Evolutionary conservation across 2,888 invertebrate species (phyloP).

Genomic region (Cerastoderma edule): DNA sequence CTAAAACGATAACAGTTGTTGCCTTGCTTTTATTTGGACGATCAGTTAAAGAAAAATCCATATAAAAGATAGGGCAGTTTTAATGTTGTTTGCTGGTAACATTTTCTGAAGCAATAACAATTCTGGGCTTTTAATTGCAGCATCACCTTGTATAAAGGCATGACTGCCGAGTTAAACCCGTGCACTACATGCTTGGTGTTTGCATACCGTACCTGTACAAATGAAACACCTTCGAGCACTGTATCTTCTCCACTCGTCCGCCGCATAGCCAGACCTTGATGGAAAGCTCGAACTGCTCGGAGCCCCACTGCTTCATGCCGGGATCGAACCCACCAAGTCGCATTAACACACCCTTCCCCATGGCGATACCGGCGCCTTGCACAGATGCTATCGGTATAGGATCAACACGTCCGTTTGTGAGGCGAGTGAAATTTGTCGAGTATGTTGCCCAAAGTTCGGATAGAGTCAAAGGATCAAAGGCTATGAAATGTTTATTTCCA

Average conservation of each 20-base stretch:
- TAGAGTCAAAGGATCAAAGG: constrained; percentile 39
- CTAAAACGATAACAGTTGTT: too few species aligned
- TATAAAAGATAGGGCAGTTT: too few species aligned
- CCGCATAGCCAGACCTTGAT: constrained; percentile 64
- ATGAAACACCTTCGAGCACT: constrained; percentile 61
- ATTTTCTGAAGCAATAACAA: too few species aligned
- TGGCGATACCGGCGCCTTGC: constrained; percentile 56
- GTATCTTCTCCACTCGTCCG: constrained; percentile 57
- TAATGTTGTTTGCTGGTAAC: too few species aligned
- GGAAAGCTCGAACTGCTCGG: constrained; percentile 56
- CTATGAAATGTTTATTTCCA: constrained; percentile 6
- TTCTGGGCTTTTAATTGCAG: too few species aligned
- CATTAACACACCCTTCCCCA: constrained; percentile 53
- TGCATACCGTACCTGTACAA: constrained; percentile 50
- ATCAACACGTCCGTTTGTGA: constrained; percentile 37
- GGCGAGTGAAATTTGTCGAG: constrained; percentile 17
- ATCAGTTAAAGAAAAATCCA: too few species aligned
- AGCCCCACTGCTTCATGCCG: constrained; percentile 64
- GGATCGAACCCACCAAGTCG: constrained; percentile 61
- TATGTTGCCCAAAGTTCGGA: constrained; percentile 44
- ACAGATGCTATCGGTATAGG: constrained; percentile 45
- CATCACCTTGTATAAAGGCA: too few species aligned
- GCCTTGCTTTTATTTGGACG: too few species aligned
- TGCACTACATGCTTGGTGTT: too few species aligned
- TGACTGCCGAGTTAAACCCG: too few species aligned